Base-by-base conservation (phyloP, 2,888 invertebrate species). In the Caenorhabditis plicata region DNA sequence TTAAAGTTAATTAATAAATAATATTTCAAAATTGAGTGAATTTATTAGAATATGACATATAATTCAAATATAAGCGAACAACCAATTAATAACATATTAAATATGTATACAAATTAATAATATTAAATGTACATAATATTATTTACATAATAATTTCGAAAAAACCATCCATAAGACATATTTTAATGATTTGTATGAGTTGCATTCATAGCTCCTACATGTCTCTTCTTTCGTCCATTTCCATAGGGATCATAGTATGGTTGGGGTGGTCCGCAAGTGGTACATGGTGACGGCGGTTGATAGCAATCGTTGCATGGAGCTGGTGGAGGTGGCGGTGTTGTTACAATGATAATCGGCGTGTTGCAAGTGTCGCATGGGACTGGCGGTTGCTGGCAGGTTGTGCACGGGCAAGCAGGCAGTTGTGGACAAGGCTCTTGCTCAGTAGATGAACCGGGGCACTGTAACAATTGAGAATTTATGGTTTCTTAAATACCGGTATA, bases 221-320 rank as follows among this genome's bases (percentile, higher is more conserved):
- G 47, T 58, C 51, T 38, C 42, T 61, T 61, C 31, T 50, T 62
- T 44, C 51, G 51, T 52, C 62, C 62, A 41, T 62, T 61, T 46
- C 64, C 64, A 40, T 68, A 68, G 19, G 67, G 67, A 45, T 68
- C 57, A 46, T 68, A 68, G 42, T 46, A 60, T 15, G 64, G 64
- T 22, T 55, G 60, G 33, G 62, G 36, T 22, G 50, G 49, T 20
- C 67, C 67, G 40, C 67, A 68, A 7, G 67, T 64, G 2, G 53
- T 56, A 40, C 66, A 64, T 11, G 62, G 43, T 52, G 55, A 52
- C 32, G 57, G 57, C 32, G 53, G 46, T 23, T 48, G 58, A 23
- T 62, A 41, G 40, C 67, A 67, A 22, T 60, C 64, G 22, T 42
- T 67, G 47, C 68, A 64, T 38, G 68, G 64, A 19, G 58, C 42